Percentiles rank a stretch among this genome's conserved stretches.
Conservation (phyloP, 1,140 invertebrate genomes). For the Acromyrmex heyeri region DNA sequence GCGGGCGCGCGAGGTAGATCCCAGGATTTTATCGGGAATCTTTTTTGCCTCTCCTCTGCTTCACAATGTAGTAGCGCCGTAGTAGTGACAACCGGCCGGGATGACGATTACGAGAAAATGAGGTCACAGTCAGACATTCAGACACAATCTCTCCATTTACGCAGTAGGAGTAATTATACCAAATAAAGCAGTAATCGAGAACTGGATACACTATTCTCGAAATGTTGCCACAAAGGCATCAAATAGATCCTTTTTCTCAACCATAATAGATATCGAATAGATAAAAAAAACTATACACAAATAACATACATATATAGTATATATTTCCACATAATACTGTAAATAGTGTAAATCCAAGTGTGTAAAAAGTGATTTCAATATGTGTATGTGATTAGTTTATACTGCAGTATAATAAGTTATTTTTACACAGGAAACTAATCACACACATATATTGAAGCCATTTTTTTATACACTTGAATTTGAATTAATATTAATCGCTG, state of each 20-base stretch:
- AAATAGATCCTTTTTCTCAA: background rate
- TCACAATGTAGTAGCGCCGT: slow-evolving; percentile 9
- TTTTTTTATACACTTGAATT: too few species aligned
- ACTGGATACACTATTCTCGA: slow-evolving; percentile 21
- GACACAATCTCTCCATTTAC: slow-evolving; percentile 55
- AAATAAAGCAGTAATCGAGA: slow-evolving; percentile 25
- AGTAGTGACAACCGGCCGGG: slow-evolving; percentile 14
- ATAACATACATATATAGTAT: too few species aligned
- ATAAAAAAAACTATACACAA: background rate
- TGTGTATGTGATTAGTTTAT: too few species aligned
- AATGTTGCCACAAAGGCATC: background rate
- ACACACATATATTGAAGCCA: too few species aligned
- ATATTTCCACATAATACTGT: background rate
- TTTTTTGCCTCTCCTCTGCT: slow-evolving; percentile 40
- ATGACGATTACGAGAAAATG: slow-evolving; percentile 57
- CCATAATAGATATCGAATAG: background rate
- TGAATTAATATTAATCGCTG: background rate
- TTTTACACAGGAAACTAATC: too few species aligned
- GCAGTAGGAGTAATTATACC: slow-evolving; percentile 12
- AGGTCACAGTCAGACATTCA: slow-evolving; percentile 46
- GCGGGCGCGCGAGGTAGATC: slow-evolving; percentile 54
- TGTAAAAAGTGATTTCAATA: too few species aligned
- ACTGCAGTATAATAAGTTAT: too few species aligned
- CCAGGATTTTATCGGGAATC: slow-evolving; percentile 60
- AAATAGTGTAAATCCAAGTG: background rate